These are phyloP conservation scores for Macrosiphum euphorbiae DNA, from an alignment of 2,888 invertebrate species.

Conservation along the genomic window DNA sequence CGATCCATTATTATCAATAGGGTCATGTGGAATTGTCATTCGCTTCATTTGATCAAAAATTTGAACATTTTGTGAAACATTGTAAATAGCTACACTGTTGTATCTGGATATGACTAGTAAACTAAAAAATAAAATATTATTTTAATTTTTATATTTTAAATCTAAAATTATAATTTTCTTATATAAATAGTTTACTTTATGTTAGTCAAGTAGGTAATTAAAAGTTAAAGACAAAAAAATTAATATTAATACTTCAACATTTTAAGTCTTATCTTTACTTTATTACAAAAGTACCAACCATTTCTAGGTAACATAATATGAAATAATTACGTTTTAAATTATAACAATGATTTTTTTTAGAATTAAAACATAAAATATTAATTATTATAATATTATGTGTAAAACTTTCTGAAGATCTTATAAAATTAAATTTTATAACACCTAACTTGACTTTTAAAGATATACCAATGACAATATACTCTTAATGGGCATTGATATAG, in stretches of 20 bases:
- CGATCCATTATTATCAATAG: neutral
- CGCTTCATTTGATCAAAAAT: neutral
- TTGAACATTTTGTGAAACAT: neutral
- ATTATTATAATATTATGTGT: neutral
- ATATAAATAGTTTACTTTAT: neutral
- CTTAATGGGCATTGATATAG: neutral
- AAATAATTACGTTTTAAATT: neutral
- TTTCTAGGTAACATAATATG: neutral
- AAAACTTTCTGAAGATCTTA: neutral
- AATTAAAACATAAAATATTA: neutral
- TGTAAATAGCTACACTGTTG: constrained; percentile 18
- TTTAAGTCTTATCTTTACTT: neutral
- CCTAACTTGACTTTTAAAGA: neutral
- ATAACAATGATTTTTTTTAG: neutral
- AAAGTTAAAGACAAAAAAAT: neutral
- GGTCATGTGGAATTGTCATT: neutral
- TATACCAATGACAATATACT: neutral
- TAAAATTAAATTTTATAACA: neutral
- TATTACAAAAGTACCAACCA: neutral
- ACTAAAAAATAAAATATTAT: constrained; percentile 28
- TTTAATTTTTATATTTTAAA: neutral
- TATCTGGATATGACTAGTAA: neutral
- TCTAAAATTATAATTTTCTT: neutral
- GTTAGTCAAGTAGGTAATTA: neutral
- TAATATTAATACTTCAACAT: neutral